Evolutionary conservation across 1,140 invertebrate species (phyloP).

Genomic region (Drosophila bipectinata): DNA sequence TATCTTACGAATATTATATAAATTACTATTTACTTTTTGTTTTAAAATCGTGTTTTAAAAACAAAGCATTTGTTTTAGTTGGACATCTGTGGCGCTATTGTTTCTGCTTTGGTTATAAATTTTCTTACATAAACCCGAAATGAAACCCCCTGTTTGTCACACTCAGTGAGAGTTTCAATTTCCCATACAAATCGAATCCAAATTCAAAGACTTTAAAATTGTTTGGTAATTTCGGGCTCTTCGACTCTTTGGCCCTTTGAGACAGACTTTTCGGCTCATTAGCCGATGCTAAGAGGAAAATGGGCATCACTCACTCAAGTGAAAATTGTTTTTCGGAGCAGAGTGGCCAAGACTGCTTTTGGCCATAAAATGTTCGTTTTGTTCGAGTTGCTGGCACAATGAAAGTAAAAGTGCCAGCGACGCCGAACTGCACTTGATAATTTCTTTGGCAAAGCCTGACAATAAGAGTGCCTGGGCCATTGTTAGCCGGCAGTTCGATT

Average conservation of each 20-base stretch:
- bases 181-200: constrained; percentile 65
- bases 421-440: constrained; percentile 63
- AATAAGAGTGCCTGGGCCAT: constrained; percentile 57
- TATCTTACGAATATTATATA: background rate
- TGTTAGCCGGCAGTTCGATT: constrained; percentile 63
- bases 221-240: constrained; percentile 65
- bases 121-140: constrained; percentile 24
- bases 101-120: background rate
- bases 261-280: constrained; percentile 71
- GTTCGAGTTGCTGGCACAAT: constrained; percentile 60
- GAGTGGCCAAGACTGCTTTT: background rate
- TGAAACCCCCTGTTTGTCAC: constrained; percentile 7
- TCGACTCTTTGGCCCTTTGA: constrained; percentile 12
- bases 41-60: background rate
- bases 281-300: constrained; percentile 76
- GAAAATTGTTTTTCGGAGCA: constrained; percentile 49
- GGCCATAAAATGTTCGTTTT: constrained; percentile 49
- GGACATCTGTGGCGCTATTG: background rate
- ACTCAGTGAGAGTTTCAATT: constrained; percentile 53
- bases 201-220: constrained; percentile 56
- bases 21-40: background rate
- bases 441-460: constrained; percentile 71
- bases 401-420: constrained; percentile 71
- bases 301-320: constrained; percentile 46
- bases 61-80: constrained; percentile 17